Evolutionary conservation across 1,140 invertebrate species (phyloP).

Genomic region (Aphelinus atriplicis): DNA sequence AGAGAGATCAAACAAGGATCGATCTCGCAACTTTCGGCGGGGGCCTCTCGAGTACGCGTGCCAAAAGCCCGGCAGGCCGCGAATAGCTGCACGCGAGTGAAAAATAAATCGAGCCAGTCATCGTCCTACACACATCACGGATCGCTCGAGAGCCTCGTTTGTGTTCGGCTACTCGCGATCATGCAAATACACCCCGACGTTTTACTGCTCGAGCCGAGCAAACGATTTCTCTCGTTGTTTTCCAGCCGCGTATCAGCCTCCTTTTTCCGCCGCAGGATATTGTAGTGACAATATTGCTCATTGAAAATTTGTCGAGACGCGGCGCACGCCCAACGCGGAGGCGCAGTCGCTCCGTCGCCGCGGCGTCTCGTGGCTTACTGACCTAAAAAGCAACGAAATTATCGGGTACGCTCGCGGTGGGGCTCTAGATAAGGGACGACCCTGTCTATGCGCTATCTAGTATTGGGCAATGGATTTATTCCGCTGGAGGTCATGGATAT

Average conservation of each 20-base stretch:
- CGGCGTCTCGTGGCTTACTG: background rate
- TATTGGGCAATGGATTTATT: background rate
- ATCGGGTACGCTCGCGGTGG: background rate
- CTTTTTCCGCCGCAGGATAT: no score
- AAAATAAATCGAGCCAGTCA: no score
- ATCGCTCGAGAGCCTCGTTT: no score
- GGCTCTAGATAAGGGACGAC: background rate
- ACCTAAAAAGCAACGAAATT: slow-evolving; percentile 10
- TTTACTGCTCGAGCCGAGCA: no score
- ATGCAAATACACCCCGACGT: no score
- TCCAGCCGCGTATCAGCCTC: no score
- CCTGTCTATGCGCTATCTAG: background rate
- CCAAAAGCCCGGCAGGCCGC: no score
- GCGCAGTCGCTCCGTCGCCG: background rate
- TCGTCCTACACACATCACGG: background rate
- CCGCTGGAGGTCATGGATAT: slow-evolving; percentile 9
- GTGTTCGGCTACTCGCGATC: no score
- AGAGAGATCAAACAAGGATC: background rate
- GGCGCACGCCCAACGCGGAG: background rate
- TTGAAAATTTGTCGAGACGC: background rate
- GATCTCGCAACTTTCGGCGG: background rate
- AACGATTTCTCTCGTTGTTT: no score
- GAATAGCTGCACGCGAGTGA: no score
- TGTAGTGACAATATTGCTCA: no score
- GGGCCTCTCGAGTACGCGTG: no score